phyloP scores from a whole-genome alignment of 2,113 vertebrate genomes.

The Daubentonia madagascariensis region DNA sequence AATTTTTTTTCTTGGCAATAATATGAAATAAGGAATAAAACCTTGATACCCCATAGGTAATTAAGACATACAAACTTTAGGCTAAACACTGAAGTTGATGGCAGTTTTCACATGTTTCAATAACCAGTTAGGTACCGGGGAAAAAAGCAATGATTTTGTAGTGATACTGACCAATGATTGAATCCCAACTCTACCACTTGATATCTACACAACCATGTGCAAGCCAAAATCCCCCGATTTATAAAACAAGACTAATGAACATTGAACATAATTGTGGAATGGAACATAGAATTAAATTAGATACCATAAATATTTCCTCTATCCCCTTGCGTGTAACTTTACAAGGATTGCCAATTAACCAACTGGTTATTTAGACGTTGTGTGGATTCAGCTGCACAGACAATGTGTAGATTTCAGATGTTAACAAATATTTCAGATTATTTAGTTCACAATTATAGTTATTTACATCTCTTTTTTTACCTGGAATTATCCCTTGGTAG shows the following conservation, averaged over 20 bases:
- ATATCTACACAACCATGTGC: neutral
- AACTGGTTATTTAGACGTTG: neutral
- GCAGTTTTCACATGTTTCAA: neutral
- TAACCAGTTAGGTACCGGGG: neutral
- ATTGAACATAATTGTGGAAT: neutral
- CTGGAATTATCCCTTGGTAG: neutral
- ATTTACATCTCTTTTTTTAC: neutral
- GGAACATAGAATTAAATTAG: neutral
- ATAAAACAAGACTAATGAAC: neutral
- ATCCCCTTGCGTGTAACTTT: neutral
- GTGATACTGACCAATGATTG: neutral
- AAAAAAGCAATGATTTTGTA: neutral
- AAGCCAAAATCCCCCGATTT: neutral
- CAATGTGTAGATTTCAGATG: neutral
- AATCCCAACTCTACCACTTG: neutral
- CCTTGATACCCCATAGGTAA: neutral
- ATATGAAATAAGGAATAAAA: neutral
- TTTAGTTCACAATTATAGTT: neutral
- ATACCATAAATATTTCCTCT: neutral
- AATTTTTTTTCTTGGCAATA: neutral
- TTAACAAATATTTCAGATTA: slow-evolving; percentile 24
- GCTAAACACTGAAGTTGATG: neutral
- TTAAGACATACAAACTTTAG: neutral
- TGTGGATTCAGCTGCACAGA: neutral
- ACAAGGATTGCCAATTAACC: neutral